phyloP scores from a whole-genome alignment of 2,888 invertebrate genomes.

The Allacma fusca region DNA sequence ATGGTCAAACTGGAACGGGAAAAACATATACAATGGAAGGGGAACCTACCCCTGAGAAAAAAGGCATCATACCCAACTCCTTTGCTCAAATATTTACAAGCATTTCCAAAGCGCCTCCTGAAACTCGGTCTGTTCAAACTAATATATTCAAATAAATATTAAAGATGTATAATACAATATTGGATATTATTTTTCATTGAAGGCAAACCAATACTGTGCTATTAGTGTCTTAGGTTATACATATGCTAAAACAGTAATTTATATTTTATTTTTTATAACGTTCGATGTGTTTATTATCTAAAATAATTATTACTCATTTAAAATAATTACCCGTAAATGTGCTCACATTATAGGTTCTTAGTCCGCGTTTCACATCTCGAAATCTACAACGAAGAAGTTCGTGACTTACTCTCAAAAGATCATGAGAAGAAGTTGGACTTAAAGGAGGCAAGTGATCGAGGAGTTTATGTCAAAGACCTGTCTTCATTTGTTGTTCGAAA shows the following conservation, averaged over 20 bases:
- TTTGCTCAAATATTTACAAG: constrained; percentile 99
- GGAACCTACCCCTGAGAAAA: constrained; percentile 82
- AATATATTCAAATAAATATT: too few relatives aligned
- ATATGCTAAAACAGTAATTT: neutral
- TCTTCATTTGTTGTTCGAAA: constrained; percentile 98
- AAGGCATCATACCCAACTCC: constrained; percentile 98
- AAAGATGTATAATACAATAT: too few relatives aligned
- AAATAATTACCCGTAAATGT: too few relatives aligned
- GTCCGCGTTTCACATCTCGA: constrained; percentile 98
- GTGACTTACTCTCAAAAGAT: constrained; percentile 91
- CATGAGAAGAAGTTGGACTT: constrained; percentile 86
- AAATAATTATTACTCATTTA: neutral
- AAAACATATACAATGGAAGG: constrained; percentile 99
- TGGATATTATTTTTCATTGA: too few relatives aligned
- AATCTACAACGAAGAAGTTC: constrained; percentile 98
- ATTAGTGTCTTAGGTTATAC: too few relatives aligned
- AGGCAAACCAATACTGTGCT: constrained; percentile 17
- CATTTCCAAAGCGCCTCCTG: constrained; percentile 91
- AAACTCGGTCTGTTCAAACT: constrained; percentile 81
- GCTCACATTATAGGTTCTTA: constrained; percentile 74
- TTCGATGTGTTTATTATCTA: constrained; percentile 40
- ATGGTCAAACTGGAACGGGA: constrained; percentile 90
- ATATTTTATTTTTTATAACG: neutral
- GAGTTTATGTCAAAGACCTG: constrained; percentile 97
- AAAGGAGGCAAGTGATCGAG: constrained; percentile 89